These are phyloP conservation scores for Matsumurasca onukii DNA, from an alignment of 1,140 invertebrate genomes.

Conservation along the genomic window DNA sequence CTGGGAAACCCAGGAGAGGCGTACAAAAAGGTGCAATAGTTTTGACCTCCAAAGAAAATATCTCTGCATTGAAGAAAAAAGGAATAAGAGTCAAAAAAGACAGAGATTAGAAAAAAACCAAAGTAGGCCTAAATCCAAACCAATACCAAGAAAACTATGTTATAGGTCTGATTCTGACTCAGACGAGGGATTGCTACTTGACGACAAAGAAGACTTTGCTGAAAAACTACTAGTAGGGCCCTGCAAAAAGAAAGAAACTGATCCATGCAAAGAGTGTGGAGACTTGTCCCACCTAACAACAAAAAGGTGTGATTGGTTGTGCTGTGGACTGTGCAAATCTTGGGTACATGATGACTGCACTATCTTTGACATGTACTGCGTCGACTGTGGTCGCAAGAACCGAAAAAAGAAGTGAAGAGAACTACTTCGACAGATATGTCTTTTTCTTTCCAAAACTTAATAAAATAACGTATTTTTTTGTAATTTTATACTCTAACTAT, in stretches of 20 bases:
- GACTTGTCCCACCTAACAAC: conserved; percentile 28
- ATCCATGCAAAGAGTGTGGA: conserved; percentile 18
- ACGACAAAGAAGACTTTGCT: neutral
- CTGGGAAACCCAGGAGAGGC: neutral
- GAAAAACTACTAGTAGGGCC: neutral
- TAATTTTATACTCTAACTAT: no score
- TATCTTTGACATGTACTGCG: conserved; percentile 27
- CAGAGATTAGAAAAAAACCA: neutral
- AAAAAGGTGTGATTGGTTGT: conserved; percentile 29
- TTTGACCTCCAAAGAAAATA: neutral
- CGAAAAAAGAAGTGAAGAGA: conserved; percentile 35
- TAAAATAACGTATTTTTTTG: neutral
- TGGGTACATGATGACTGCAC: conserved; percentile 34
- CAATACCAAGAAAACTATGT: neutral
- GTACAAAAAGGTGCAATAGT: conserved; percentile 2
- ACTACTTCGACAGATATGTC: neutral
- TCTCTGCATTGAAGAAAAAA: neutral
- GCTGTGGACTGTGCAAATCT: conserved; percentile 26
- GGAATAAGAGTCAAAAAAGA: neutral
- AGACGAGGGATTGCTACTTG: neutral
- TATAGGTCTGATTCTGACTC: no score
- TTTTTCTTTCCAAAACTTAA: neutral
- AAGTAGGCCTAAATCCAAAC: neutral
- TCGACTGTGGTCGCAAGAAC: conserved; percentile 30
- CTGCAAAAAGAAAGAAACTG: neutral